Percentiles rank a stretch among this genome's conserved stretches.
phyloP scores from a whole-genome alignment of 2,113 vertebrate species.

The Scomber colias region DNA sequence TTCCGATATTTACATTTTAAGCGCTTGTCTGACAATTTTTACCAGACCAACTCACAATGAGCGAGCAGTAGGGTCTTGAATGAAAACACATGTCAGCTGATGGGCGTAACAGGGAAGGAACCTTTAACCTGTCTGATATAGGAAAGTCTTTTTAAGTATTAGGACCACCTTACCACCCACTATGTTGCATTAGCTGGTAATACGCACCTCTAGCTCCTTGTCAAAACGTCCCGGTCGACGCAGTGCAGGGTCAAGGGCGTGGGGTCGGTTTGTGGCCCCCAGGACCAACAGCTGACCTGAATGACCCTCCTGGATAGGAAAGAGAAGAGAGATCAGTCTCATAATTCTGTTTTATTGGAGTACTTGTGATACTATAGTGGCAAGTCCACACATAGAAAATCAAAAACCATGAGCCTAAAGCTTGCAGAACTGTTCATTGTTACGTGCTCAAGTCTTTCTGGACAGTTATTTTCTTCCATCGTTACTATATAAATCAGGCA shows the following conservation, averaged over 20 bases:
- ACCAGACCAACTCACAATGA: not conserved
- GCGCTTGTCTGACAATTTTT: not conserved
- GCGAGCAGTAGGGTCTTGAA: not conserved
- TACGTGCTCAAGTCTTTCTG: too few relatives aligned
- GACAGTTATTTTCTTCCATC: too few relatives aligned
- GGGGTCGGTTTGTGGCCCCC: slow-evolving; percentile 95
- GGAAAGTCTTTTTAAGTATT: too few relatives aligned
- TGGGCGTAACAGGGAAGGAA: too few relatives aligned
- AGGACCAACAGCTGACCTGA: slow-evolving; percentile 93
- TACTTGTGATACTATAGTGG: too few relatives aligned
- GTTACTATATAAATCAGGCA: too few relatives aligned
- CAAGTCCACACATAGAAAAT: too few relatives aligned
- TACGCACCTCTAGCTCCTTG: slow-evolving; percentile 91
- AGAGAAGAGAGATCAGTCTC: not conserved
- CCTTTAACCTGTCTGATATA: too few relatives aligned
- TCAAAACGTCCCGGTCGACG: slow-evolving; percentile 95
- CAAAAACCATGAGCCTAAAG: too few relatives aligned
- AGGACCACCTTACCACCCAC: too few relatives aligned
- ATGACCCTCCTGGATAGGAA: slow-evolving; percentile 87
- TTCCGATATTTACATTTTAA: not conserved
- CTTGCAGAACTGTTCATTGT: too few relatives aligned
- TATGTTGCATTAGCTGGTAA: not conserved
- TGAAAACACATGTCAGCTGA: too few relatives aligned
- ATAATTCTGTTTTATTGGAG: not conserved
- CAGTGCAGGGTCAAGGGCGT: slow-evolving; percentile 92